phyloP scores from a whole-genome alignment of 2,888 invertebrate genomes.

The Melanotus villosus region DNA sequence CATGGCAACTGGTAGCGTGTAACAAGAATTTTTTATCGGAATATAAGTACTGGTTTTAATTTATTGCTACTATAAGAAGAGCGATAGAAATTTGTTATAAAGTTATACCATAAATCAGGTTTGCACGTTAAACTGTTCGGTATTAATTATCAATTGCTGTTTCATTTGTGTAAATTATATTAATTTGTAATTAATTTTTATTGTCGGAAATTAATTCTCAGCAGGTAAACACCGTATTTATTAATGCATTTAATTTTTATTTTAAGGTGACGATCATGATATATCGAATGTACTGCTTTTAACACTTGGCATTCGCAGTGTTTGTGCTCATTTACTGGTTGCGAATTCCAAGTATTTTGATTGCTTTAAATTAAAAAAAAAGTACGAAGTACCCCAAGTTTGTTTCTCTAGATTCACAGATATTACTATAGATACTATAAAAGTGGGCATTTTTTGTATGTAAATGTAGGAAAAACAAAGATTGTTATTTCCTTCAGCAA shows the following conservation, averaged over 20 bases:
- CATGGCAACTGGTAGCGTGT: not conserved
- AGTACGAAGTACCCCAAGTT: no score
- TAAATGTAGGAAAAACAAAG: no score
- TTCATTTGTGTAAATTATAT: not conserved
- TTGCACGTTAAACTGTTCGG: not conserved
- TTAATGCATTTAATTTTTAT: not conserved
- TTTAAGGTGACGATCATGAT: not conserved
- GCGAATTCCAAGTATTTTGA: no score
- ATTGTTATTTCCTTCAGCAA: no score
- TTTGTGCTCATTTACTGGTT: no score
- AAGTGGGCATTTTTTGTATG: no score
- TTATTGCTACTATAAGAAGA: not conserved
- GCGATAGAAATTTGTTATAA: not conserved
- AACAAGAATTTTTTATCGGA: not conserved
- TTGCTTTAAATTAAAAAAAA: no score
- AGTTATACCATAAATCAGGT: conserved; percentile 3
- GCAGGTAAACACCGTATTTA: not conserved
- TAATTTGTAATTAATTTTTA: conserved; percentile 2
- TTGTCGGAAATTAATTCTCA: not conserved
- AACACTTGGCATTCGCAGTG: no score
- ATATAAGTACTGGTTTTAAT: not conserved
- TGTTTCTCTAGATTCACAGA: no score
- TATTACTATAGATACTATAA: no score
- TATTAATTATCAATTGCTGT: conserved; percentile 1
- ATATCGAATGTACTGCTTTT: no score